Evolutionary conservation across 2,888 invertebrate species (phyloP).

Genomic region (Cordilura impudica): DNA sequence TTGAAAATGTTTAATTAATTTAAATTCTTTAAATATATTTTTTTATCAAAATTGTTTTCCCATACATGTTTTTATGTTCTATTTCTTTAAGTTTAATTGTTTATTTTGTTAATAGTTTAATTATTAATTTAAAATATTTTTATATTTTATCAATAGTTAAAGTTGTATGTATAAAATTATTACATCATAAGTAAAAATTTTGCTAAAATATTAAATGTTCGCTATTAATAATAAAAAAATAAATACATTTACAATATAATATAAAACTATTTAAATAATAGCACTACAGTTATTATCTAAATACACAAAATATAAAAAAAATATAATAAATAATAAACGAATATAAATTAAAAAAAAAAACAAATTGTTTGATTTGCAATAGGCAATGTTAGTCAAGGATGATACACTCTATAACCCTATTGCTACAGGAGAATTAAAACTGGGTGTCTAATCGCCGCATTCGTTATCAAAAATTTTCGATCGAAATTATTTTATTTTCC

Average conservation of each 20-base stretch:
- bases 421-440: no score
- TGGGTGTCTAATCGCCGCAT: no score
- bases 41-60: constrained; percentile 35
- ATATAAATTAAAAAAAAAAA: constrained; percentile 16
- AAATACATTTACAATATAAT: constrained; percentile 19
- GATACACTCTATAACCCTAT: no score
- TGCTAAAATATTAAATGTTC: constrained; percentile 65
- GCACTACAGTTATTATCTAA: constrained; percentile 61
- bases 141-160: constrained; percentile 56
- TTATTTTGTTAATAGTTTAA: constrained; percentile 62
- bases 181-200: constrained; percentile 63
- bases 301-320: constrained; percentile 57
- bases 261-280: constrained; percentile 59
- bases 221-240: constrained; percentile 50
- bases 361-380: not conserved
- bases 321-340: constrained; percentile 80
- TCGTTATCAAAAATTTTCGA: no score
- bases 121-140: constrained; percentile 50
- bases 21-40: constrained; percentile 31
- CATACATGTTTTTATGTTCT: constrained; percentile 19
- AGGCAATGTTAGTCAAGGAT: not conserved
- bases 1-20: constrained; percentile 17
- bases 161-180: constrained; percentile 52
- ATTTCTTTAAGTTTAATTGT: constrained; percentile 50
- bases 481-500: no score